Evolutionary conservation across 2,113 vertebrate species (phyloP), one percentile per base, ranked within the genome.

Genomic region (Melanocharis versteri): DNA sequence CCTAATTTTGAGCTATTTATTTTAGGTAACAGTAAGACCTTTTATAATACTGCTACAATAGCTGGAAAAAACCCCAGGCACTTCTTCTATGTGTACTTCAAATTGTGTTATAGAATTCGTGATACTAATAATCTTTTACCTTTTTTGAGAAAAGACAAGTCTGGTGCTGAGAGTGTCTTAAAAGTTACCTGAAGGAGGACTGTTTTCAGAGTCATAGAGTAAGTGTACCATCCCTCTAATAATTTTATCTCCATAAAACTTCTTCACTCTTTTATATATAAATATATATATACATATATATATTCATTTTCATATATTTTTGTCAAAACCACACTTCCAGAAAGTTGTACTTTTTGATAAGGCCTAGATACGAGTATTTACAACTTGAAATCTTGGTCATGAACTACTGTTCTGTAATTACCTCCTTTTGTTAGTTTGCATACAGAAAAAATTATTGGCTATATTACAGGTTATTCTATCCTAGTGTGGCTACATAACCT

Each of bases 11-110:
- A 58, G 15, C 7, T 33, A 68, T 26, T 71, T 73, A 28, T 62
- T 83, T 89, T 50, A 35, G 16, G 11, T 44, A 76, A 39, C 7
- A 37, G 5, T 40, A 45, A 68, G 23, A 31, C 2, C 16, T 83
- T 62, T 58, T 39, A 23, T 58, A 75, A 70, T 50, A 9, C 3
- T n/a, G 4, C 5, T 82, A 31, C 9, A 64, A 30, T 9, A 56
- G 21, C 4, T 78, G 10, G 16, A 13, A 35, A 65, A 33, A 71
- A 39, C 15, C 0, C 0, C 15, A 57, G n/a, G 1, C 4, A 15
- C 8, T 50, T 64, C 15, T 39, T 78, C 20, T 47, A 15, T 40
- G 8, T 33, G 10, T 50, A n/a, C 11, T 76, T 83, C 14, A 68
- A 57, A 51, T 9, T 62, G 2, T 37, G 17, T 26, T 54, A 7